These are phyloP conservation scores for Gallinago undulata DNA, from an alignment of 2,113 vertebrate species.

Conservation along the genomic window DNA sequence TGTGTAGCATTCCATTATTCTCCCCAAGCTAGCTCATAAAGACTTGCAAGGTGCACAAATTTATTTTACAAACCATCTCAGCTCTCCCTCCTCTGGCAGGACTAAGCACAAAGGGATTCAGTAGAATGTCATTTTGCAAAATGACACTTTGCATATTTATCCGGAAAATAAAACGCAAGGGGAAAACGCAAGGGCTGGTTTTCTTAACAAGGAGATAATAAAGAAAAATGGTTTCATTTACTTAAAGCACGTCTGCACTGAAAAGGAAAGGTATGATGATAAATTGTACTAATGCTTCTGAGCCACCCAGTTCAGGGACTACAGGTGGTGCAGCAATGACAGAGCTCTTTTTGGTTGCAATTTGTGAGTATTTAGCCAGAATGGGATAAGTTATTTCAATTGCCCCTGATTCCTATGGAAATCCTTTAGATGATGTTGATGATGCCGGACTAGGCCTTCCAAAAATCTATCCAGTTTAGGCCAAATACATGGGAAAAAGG, in stretches of 20 bases:
- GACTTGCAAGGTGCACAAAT: not conserved
- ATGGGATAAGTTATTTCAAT: not conserved
- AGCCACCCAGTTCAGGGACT: not conserved
- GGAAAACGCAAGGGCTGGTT: not conserved
- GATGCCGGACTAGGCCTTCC: not conserved
- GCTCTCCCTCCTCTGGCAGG: constrained; percentile 5
- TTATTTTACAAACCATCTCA: constrained; percentile 24
- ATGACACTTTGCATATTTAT: constrained; percentile 3
- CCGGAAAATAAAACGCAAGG: not conserved
- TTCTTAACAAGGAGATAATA: constrained; percentile 45
- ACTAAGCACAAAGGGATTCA: not conserved
- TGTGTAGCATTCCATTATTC: not conserved
- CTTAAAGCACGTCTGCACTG: not conserved
- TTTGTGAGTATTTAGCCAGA: not conserved
- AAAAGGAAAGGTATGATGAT: not conserved
- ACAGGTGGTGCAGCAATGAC: not conserved
- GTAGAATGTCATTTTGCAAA: not conserved
- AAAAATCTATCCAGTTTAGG: not conserved
- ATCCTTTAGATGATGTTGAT: not conserved
- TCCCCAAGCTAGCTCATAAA: not conserved
- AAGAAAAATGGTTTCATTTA: constrained; percentile 39
- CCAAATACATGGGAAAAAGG: not conserved
- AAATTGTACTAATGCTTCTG: not conserved
- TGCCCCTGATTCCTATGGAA: not conserved
- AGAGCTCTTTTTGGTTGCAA: not conserved